These are phyloP conservation scores for Lepidocolaptes lacrymiger DNA, from an alignment of 2,797 vertebrate genomes.

Conservation along the genomic window DNA sequence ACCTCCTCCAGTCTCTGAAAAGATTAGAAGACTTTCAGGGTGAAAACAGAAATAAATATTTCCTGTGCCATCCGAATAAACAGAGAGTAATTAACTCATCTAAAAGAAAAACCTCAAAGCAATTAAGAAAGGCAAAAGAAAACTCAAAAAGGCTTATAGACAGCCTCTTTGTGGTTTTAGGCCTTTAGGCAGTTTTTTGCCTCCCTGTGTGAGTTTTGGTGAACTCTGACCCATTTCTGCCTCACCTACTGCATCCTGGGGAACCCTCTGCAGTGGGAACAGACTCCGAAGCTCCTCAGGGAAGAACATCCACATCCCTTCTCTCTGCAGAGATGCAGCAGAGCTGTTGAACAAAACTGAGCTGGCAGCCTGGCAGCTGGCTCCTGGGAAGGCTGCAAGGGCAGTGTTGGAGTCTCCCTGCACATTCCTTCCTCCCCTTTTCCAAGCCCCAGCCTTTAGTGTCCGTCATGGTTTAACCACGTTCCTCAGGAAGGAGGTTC, in stretches of 20 bases:
- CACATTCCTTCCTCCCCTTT: neutral
- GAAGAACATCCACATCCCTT: neutral
- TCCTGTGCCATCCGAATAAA: neutral
- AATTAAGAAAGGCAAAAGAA: neutral
- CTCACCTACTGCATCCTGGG: neutral
- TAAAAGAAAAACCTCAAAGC: neutral
- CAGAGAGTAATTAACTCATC: neutral
- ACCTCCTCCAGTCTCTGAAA: neutral
- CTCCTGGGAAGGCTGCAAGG: neutral
- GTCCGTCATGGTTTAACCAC: fast-evolving
- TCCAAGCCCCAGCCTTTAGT: neutral
- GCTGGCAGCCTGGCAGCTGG: neutral
- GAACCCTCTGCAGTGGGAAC: neutral
- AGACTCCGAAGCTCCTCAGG: neutral
- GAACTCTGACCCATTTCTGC: neutral
- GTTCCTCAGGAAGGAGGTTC: neutral
- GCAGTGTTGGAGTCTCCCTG: fast-evolving
- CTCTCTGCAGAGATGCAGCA: neutral
- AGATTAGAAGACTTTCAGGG: neutral
- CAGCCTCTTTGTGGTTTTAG: neutral
- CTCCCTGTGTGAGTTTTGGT: neutral
- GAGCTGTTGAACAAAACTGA: neutral
- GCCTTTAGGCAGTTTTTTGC: neutral
- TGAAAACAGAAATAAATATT: neutral
- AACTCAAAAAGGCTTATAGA: neutral